These are phyloP conservation scores for Hemistola chrysoprasaria DNA, from an alignment of 2,888 invertebrate species.

Conservation along the genomic window DNA sequence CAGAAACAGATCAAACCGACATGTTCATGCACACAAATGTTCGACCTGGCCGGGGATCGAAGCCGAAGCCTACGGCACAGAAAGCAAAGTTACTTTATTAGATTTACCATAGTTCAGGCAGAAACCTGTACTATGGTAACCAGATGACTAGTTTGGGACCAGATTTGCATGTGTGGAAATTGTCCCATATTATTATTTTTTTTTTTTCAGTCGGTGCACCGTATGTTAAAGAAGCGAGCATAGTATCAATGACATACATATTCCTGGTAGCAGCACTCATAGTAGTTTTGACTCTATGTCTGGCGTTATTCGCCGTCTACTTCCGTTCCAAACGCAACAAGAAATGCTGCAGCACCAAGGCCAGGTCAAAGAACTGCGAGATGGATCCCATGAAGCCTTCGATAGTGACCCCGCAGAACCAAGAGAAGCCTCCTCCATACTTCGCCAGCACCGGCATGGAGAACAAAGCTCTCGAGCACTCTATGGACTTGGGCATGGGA, in stretches of 20 bases:
- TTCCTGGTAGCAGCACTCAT: constrained; percentile 69
- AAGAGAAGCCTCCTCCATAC: constrained; percentile 94
- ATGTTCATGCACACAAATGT: too few species aligned
- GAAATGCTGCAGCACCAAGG: constrained; percentile 90
- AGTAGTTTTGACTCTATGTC: constrained; percentile 88
- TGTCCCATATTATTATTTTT: too few species aligned
- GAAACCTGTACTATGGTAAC: too few species aligned
- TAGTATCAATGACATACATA: constrained; percentile 88
- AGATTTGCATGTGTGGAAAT: too few species aligned
- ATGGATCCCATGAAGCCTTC: constrained; percentile 94
- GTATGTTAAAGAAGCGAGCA: constrained; percentile 89
- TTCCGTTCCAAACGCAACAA: constrained; percentile 90
- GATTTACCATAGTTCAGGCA: too few species aligned
- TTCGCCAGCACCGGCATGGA: constrained; percentile 93
- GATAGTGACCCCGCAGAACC: constrained; percentile 92
- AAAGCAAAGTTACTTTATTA: too few species aligned
- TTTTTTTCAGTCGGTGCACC: constrained; percentile 87
- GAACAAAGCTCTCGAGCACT: constrained; percentile 95
- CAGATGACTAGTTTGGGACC: too few species aligned
- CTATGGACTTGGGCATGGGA: constrained; percentile 91
- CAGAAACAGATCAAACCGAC: too few species aligned
- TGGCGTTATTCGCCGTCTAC: constrained; percentile 87
- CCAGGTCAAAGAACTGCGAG: constrained; percentile 94
- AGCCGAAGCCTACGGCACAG: too few species aligned
- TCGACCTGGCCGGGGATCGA: too few species aligned